Base-by-base conservation (phyloP, 2,888 invertebrate genomes). In the Drosophila mercatorum region DNA sequence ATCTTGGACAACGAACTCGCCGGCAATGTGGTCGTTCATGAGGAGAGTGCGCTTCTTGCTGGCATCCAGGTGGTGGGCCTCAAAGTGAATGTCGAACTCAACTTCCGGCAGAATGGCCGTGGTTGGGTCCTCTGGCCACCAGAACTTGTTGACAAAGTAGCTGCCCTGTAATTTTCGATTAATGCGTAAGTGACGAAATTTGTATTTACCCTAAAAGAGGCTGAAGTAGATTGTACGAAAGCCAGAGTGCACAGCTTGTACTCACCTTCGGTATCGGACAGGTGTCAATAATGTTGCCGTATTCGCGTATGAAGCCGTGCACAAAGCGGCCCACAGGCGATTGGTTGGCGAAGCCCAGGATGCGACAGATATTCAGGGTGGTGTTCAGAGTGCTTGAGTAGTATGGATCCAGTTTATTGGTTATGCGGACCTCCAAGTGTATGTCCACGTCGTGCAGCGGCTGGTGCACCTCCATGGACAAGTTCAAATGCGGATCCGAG, bases 101-200 rank as follows among this genome's bases (percentile, higher is more conserved):
- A 91, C 41, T 22, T 92, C 92, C 0, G 92, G 91, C 14, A 91
- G 64, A 1, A 79, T 85, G 6, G 89, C 80, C 7, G 88, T 79
- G 0, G 91, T 72, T 12, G 91, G 76, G 60, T 92, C 92, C 70
- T 92, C 92, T 7, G 92, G 92, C 79, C 91, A 81, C 92, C 92
- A 92, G 68, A 92, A 75, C 53, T 88, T 91, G 55, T 90, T 89
- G 56, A 92, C 69, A 22, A 61, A 87, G 67, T 92, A 92, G 36
- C 85, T 58, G 10, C 92, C 92, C 92, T 92, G 84, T 43, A 90
- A 92, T 62, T 73, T 76, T 36, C 83, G 83, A 43, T 79, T 62
- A 69, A 86, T 76, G 36, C 73, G 75, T 78, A 80, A 68, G 43
- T 81, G 78, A 31, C 58, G 75, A 31, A 75, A 58, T 60, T 65